Evolutionary conservation across 2,113 vertebrate species (phyloP).

Genomic region (Cromileptes altivelis): DNA sequence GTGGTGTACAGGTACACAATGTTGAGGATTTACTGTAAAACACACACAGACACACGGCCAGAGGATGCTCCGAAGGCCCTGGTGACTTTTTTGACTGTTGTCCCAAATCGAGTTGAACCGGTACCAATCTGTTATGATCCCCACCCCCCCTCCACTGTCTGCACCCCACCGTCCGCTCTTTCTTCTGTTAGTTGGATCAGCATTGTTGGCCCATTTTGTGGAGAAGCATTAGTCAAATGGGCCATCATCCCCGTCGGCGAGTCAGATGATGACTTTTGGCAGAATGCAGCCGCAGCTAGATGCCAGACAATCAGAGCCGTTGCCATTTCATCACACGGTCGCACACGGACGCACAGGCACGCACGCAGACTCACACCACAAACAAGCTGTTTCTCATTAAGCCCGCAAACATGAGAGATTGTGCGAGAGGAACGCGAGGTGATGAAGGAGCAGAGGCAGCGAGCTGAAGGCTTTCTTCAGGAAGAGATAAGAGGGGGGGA

Average conservation of each 20-base stretch:
- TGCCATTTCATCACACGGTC: slow-evolving; percentile 68
- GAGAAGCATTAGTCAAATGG: slow-evolving; percentile 76
- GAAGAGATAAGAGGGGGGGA: slow-evolving; percentile 13
- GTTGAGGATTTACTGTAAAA: slow-evolving; percentile 30
- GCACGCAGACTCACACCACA: slow-evolving; percentile 40
- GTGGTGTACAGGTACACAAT: slow-evolving; percentile 20
- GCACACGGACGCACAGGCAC: slow-evolving; percentile 30
- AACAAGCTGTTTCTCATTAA: slow-evolving; percentile 79
- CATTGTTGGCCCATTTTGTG: slow-evolving; percentile 55
- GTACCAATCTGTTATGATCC: slow-evolving; percentile 36
- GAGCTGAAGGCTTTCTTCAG: slow-evolving; percentile 26
- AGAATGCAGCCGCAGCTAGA: slow-evolving; percentile 52
- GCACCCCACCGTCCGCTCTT: not conserved
- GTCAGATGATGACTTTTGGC: slow-evolving; percentile 79
- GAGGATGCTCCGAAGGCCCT: not conserved
- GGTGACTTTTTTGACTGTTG: not conserved
- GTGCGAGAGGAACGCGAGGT: slow-evolving; percentile 35
- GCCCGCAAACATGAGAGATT: slow-evolving; percentile 51
- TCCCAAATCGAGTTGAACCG: slow-evolving; percentile 36
- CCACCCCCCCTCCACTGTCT: not conserved
- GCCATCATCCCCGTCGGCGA: slow-evolving; percentile 70
- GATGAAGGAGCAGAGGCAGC: slow-evolving; percentile 31
- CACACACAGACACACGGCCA: slow-evolving; percentile 22
- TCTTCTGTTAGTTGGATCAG: slow-evolving; percentile 32
- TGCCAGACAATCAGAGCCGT: slow-evolving; percentile 74